Percentiles rank a stretch among this genome's conserved stretches.
Conservation (phyloP, 2,888 invertebrate species). For the Coenonympha arcania region DNA sequence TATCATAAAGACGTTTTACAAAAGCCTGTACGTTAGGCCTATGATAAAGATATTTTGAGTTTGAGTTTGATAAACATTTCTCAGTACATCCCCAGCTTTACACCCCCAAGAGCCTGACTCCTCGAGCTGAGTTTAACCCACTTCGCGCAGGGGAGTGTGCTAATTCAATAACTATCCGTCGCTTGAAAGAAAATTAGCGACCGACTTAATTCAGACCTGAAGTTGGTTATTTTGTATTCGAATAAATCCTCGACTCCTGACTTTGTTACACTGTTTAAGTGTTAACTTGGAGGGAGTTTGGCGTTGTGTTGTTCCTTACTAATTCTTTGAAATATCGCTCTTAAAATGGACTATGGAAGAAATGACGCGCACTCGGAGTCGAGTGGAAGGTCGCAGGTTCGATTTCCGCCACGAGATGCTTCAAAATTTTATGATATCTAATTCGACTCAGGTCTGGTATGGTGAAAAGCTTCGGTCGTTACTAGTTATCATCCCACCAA, state of each 20-base stretch:
- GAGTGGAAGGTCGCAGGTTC: too few relatives aligned
- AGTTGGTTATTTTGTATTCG: slow-evolving; percentile 21
- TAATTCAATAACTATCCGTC: slow-evolving; percentile 32
- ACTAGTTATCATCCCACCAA: too few relatives aligned
- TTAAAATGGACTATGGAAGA: background rate
- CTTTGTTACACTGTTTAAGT: slow-evolving; percentile 4
- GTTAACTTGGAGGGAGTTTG: background rate
- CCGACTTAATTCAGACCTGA: slow-evolving; percentile 16
- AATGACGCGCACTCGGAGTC: too few relatives aligned
- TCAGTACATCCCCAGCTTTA: too few relatives aligned
- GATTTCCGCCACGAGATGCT: too few relatives aligned
- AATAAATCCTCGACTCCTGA: slow-evolving; percentile 11
- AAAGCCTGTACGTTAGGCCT: too few relatives aligned
- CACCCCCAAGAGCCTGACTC: slow-evolving; percentile 27
- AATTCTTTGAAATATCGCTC: background rate
- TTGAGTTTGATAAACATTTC: too few relatives aligned
- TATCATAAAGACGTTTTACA: too few relatives aligned
- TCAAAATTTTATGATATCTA: too few relatives aligned
- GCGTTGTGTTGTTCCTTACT: background rate
- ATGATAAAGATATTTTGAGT: too few relatives aligned
- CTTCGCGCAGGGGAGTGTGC: slow-evolving; percentile 27
- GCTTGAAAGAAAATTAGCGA: slow-evolving; percentile 26
- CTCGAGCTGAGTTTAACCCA: slow-evolving; percentile 28
- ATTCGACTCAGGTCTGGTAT: too few relatives aligned
- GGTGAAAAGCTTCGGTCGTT: too few relatives aligned